These are phyloP conservation scores for Meiosimyza platycephala DNA, from an alignment of 2,888 invertebrate species.

Conservation along the genomic window DNA sequence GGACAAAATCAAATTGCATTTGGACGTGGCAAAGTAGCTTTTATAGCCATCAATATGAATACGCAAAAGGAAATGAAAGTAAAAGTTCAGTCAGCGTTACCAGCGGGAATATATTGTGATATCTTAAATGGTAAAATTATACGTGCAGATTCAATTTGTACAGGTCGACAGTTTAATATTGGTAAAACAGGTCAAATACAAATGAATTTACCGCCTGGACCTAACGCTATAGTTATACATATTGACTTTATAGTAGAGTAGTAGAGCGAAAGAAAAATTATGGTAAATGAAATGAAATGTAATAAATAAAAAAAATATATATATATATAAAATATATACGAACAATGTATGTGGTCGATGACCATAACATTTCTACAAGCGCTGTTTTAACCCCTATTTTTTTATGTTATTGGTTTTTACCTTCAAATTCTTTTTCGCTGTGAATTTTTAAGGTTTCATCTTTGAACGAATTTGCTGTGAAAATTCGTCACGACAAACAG, in stretches of 20 bases:
- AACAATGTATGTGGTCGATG: not conserved
- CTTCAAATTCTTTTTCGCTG: not conserved
- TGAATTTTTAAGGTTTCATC: slow-evolving; percentile 45
- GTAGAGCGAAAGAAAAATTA: slow-evolving; percentile 22
- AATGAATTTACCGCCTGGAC: slow-evolving; percentile 56
- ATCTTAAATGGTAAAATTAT: slow-evolving; percentile 76
- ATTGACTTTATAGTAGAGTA: slow-evolving; percentile 56
- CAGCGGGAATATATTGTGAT: slow-evolving; percentile 85
- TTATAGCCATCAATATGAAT: slow-evolving; percentile 80
- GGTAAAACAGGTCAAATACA: slow-evolving; percentile 42
- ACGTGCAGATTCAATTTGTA: slow-evolving; percentile 25
- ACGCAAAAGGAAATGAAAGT: slow-evolving; percentile 69
- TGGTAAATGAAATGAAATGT: not conserved
- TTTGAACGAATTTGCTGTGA: slow-evolving; percentile 10
- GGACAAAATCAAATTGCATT: slow-evolving; percentile 84
- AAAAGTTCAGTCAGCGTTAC: slow-evolving; percentile 73
- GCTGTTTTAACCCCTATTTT: slow-evolving; percentile 31
- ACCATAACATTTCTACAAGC: not conserved
- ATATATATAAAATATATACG: too few species aligned
- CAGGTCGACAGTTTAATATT: slow-evolving; percentile 41
- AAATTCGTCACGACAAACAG: not conserved
- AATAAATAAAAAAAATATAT: not conserved
- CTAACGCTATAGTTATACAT: slow-evolving; percentile 79
- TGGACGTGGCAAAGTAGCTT: slow-evolving; percentile 78
- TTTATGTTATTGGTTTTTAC: not conserved